Evolutionary conservation across 2,888 invertebrate species (phyloP), one percentile per base, ranked within the genome.

Genomic region (Quadriops clusia): DNA sequence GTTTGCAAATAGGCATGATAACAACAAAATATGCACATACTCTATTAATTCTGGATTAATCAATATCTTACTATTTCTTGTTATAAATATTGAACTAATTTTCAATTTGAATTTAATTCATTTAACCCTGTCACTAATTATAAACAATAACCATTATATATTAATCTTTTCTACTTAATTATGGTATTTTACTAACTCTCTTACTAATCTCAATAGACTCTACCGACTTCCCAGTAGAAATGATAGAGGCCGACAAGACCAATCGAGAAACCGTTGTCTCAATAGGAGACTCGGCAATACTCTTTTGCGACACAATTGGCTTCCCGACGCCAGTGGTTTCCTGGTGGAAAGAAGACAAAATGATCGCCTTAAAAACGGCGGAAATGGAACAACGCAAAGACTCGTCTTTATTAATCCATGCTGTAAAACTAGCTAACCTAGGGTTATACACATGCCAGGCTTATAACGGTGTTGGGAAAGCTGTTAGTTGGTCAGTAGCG

Each of bases 391-490:
- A 81, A 39, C 68, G 75, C 36, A 66, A 73, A 30, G 85, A 80
- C 46, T 77, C 75, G 56, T 74, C 81, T 2, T 65, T 94, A 24
- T 67, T 75, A 36, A 83, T 94, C 49, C 67, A 75, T 30, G 64
- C 72, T 2, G 74, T 91, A 8, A 68, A 72, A 17, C 49, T 78
- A 11, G 70, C 74, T 4, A 81, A 81, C 47, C 68, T 87, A 30
- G 93, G 91, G 3, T 70, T 77, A 28, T 94, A 94, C 62, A 80
- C 79, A 4, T 94, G 94, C 53, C 81, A 84, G 50, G 91, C 86
- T 3, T 91, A 81, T 60, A 91, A 91, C 53, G 86, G 84, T 2
- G 54, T 72, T 42, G 40, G 61, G 48, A 73, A 74, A 43, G 76
- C 90, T 4, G 79, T 79, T 1, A 77, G 82, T 25, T 81, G 83